Evolutionary conservation across 2,888 invertebrate genomes (phyloP).

Genomic region (Aromia moschata): DNA sequence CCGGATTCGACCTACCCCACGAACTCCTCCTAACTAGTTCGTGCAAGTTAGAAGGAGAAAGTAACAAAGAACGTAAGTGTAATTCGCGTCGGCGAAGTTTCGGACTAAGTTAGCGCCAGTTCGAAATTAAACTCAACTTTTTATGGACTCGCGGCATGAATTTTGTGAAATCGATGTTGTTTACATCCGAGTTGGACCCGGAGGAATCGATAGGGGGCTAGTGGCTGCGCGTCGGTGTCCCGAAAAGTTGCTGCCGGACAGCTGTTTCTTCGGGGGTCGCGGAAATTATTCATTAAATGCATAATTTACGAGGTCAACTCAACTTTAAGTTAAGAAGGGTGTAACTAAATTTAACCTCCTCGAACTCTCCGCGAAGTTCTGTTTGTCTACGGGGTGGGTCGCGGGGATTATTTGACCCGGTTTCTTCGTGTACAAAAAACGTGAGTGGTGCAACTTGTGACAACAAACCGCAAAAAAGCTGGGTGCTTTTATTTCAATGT

Average conservation of each 20-base stretch:
- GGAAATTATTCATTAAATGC: neutral
- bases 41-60: conserved; percentile 62
- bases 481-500: no score
- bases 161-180: conserved; percentile 62
- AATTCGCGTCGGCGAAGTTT: conserved; percentile 63
- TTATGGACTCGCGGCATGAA: conserved; percentile 61
- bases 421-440: no score
- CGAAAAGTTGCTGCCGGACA: neutral
- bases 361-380: no score
- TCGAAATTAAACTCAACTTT: conserved; percentile 58
- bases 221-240: neutral
- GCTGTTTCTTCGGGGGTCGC: neutral
- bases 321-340: neutral
- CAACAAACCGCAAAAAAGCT: no score
- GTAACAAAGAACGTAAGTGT: conserved; percentile 62
- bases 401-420: no score
- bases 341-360: neutral
- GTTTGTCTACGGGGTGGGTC: no score
- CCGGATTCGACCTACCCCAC: conserved; percentile 61
- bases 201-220: conserved; percentile 15
- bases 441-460: no score
- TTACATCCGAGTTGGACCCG: conserved; percentile 51
- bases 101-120: conserved; percentile 60
- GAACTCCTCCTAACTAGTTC: conserved; percentile 60
- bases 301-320: neutral